phyloP scores from a whole-genome alignment of 2,888 invertebrate genomes.

The Eubasilissa splendida region DNA sequence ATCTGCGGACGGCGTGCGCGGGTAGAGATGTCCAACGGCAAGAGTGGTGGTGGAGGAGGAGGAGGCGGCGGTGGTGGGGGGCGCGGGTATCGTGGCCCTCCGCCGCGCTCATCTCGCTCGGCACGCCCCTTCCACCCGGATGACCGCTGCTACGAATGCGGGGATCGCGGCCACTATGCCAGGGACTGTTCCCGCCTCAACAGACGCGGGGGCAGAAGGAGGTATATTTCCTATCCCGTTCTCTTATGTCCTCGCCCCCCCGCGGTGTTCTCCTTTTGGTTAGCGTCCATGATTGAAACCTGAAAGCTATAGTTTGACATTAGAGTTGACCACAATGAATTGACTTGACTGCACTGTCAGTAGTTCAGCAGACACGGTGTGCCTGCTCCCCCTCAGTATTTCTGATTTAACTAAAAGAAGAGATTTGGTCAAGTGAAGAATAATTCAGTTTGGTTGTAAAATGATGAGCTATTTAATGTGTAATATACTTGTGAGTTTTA shows the following conservation, averaged over 20 bases:
- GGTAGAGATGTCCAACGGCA: conserved; percentile 94
- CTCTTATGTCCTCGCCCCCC: conserved; percentile 17
- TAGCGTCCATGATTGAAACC: conserved; percentile 5
- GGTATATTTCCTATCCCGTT: conserved; percentile 58
- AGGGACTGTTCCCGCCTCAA: conserved; percentile 87
- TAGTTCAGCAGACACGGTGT: no score
- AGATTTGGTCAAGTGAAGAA: no score
- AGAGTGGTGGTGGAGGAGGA: conserved; percentile 72
- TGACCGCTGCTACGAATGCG: conserved; percentile 95
- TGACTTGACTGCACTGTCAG: no score
- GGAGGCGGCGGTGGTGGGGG: conserved; percentile 67
- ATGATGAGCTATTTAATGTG: no score
- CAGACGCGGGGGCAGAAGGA: conserved; percentile 72
- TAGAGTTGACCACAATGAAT: no score
- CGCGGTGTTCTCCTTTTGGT: conserved; percentile 11
- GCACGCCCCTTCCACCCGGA: conserved; percentile 90
- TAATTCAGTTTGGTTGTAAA: no score
- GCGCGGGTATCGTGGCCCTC: conserved; percentile 71
- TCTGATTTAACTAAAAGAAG: no score
- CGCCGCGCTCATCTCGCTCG: conserved; percentile 73
- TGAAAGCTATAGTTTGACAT: background rate
- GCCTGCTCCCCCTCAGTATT: no score
- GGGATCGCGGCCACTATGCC: conserved; percentile 94
- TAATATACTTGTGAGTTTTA: no score
- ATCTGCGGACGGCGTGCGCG: conserved; percentile 92